Evolutionary conservation across 2,113 vertebrate species (phyloP).

Genomic region (Sylvicapra grimmia): DNA sequence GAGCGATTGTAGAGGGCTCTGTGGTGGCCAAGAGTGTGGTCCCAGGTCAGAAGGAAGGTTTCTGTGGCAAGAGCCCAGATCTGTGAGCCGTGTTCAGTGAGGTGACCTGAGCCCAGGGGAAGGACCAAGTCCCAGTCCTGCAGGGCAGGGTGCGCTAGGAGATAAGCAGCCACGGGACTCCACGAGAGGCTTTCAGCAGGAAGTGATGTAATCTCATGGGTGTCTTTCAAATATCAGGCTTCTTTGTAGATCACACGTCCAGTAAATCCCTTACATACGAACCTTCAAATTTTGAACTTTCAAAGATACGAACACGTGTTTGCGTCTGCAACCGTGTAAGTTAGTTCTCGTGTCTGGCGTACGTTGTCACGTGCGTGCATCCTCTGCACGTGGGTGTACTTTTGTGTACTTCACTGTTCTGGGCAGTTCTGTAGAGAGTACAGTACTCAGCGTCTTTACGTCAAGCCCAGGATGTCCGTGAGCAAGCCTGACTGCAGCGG

Average conservation of each 20-base stretch:
- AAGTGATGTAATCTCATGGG: accelerated
- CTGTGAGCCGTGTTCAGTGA: background rate
- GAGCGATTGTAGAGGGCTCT: background rate
- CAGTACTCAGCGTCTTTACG: background rate
- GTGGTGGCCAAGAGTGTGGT: background rate
- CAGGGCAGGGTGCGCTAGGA: accelerated
- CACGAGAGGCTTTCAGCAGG: accelerated
- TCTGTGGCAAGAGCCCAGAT: too few relatives aligned
- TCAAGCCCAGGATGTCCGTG: background rate
- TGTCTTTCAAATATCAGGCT: background rate
- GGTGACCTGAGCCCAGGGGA: background rate
- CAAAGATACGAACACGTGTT: accelerated
- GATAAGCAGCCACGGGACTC: accelerated
- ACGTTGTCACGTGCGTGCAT: background rate
- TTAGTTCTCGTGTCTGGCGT: background rate
- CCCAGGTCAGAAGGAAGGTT: background rate
- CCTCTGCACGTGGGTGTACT: background rate
- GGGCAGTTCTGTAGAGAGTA: background rate
- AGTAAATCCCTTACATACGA: background rate
- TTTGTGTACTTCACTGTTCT: background rate
- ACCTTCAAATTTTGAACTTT: background rate
- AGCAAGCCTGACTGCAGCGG: background rate
- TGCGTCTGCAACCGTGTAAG: background rate
- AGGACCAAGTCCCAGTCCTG: accelerated
- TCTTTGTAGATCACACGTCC: background rate